Evolutionary conservation across 2,888 invertebrate genomes (phyloP), one percentile per base, ranked within the genome.

Genomic region (Erynnis tages): DNA sequence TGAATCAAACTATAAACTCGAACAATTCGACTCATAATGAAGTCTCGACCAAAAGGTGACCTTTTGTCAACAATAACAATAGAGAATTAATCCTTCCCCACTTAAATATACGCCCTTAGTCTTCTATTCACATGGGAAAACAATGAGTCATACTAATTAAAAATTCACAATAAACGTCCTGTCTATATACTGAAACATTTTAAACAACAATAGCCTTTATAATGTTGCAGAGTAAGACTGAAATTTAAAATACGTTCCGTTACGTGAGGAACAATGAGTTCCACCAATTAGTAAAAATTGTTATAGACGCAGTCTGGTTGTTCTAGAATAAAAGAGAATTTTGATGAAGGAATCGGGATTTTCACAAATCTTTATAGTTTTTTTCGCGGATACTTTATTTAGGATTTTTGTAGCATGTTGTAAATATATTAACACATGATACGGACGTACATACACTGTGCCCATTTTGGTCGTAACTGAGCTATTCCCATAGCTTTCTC

Each of bases 141-240:
- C 66, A 68, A 71, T 63, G 53, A 58, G 59, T 62, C 61, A 57
- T 57, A 61, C 59, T 66, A 67, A 73, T 73, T 73, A 67, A 73
- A 73, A 75, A 71, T 58, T 66, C 65, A 63, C 61, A 63, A 63
- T 61, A 61, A 66, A 65, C 56, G 27, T 52, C 50, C 54, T 41
- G 49, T 34, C 38, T 38, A 32, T 49, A 32, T 34, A 41, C 4
- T 41, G 14, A 2, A 13, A 4, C 7, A 7, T 19, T 38, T 3
- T 25, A n/a, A 7, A 2, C 8, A 8, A 40, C 5, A 38, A 30
- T 21, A 10, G n/a, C 14, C 44, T 21, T 45, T 45, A 23, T 14
- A n/a, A n/a, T 8, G 0, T 4, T 3, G 10, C 1, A 16, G 7
- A 21, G 7, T 19, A 30, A 30, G 7, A 4, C 3, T 7, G 5